Evolutionary conservation across 2,797 vertebrate genomes (phyloP), one percentile per base, ranked within the genome.

Genomic region (Loris lydekkerianus): DNA sequence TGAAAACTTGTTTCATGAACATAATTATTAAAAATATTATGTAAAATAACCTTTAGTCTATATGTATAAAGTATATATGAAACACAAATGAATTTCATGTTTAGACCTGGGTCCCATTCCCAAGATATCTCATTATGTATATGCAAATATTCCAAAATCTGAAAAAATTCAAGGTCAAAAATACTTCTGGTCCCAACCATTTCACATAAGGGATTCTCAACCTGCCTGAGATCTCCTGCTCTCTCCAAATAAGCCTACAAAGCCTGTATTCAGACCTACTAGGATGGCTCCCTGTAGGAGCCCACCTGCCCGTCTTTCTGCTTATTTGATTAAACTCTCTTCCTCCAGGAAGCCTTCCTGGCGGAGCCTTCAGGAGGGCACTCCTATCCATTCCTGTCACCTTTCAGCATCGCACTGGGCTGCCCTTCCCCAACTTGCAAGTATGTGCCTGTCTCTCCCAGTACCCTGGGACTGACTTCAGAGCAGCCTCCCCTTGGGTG

Each of bases 301-400:
- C 21, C 37, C 46, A 73, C 40, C 10, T 15, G 49, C 4, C 67
- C 67, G 46, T 83, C 60, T 87, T 90, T 81, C 81, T 90, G 61
- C 31, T 80, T 89, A 86, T 46, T 92, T 84, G 34, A 31, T 58
- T 53, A 75, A 84, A 89, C 31, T 80, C 23, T 77, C 34, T 29
- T 86, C 43, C 37, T 81, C 56, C 29, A 84, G 76, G 70, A 84
- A 86, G 76, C 37, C 60, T 69, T 91, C 84, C 46, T 94, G 73
- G 65, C 10, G 70, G 92, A 89, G 75, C 49, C 70, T 88, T 34
- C 49, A 53, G 49, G 14, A 53, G 49, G 46, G 49, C 49, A 15
- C 49, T 53, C 14, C 49, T 15, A 15, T 49, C 18, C 56, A n/a
- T 80, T 77, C 29, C 1, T 3, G 10, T 53, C 67, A 15, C 40